Percentiles rank a stretch among this genome's conserved stretches.
These are phyloP conservation scores for Phymanthus crucifer DNA, from an alignment of 92 coral and sea anemone genomes.

Conservation along the genomic window DNA sequence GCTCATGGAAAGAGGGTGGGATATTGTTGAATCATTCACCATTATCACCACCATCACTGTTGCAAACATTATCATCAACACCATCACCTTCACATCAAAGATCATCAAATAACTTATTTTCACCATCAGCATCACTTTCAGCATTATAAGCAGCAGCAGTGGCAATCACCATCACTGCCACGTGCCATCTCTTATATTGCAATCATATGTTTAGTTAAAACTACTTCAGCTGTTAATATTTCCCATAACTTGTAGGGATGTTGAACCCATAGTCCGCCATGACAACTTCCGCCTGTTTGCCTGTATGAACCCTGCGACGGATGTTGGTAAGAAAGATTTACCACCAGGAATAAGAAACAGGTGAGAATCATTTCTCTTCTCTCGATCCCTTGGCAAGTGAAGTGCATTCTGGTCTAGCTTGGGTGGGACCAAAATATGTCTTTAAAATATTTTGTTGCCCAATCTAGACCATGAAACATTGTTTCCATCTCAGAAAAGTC, in stretches of 20 bases:
- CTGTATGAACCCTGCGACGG: slow-evolving; percentile 99
- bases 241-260: slow-evolving; percentile 60
- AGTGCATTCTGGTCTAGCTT: too few species aligned
- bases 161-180: too few species aligned
- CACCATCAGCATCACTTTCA: not conserved
- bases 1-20: slow-evolving; percentile 93
- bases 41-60: not conserved
- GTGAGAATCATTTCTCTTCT: slow-evolving; percentile 20
- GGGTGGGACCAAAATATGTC: too few species aligned
- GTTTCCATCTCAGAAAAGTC: not conserved
- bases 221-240: not conserved
- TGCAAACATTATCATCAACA: not conserved
- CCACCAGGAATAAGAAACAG: slow-evolving; percentile 96
- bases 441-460: too few species aligned
- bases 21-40: not conserved
- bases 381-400: too few species aligned
- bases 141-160: too few species aligned
- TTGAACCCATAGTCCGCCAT: slow-evolving; percentile 82
- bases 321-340: slow-evolving; percentile 92
- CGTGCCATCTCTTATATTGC: not conserved
- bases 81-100: not conserved
- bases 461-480: too few species aligned
- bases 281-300: slow-evolving; percentile 92
- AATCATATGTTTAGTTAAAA: not conserved
- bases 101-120: not conserved